These are phyloP conservation scores for Physocephala rufipes DNA, from an alignment of 2,888 invertebrate genomes.

Conservation along the genomic window DNA sequence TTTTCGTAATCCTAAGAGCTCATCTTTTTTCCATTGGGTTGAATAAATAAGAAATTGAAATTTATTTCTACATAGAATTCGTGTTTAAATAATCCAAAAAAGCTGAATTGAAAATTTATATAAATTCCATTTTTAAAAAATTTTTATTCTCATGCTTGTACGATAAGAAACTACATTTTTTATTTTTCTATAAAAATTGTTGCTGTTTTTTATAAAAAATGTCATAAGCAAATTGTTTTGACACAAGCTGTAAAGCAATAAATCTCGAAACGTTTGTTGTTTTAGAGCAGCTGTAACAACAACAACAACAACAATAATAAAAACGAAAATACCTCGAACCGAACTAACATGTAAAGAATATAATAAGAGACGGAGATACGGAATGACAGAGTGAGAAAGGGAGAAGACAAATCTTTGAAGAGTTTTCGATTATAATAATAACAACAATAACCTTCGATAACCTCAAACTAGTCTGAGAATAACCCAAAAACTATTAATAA, in stretches of 20 bases:
- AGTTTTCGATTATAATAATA: background rate
- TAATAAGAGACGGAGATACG: background rate
- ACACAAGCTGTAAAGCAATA: background rate
- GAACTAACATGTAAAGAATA: background rate
- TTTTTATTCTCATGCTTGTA: background rate
- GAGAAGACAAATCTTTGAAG: background rate
- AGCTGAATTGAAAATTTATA: too few relatives aligned
- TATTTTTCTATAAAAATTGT: background rate
- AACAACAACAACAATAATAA: too few relatives aligned
- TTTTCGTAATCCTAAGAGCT: too few relatives aligned
- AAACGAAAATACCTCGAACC: too few relatives aligned
- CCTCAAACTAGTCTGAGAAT: background rate
- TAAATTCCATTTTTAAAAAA: too few relatives aligned
- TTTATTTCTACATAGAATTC: too few relatives aligned
- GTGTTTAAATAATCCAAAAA: too few relatives aligned
- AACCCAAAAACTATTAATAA: constrained; percentile 3
- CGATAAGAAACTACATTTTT: background rate
- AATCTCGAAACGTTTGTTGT: background rate
- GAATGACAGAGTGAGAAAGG: background rate
- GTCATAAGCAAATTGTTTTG: background rate
- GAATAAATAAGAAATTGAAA: too few relatives aligned
- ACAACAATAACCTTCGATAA: background rate
- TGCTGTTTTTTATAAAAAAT: background rate
- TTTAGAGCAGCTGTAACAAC: constrained; percentile 22
- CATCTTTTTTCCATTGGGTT: background rate